Base-by-base conservation (phyloP, 2,888 invertebrate species). In the Parapristionchus giblindavisi region DNA sequence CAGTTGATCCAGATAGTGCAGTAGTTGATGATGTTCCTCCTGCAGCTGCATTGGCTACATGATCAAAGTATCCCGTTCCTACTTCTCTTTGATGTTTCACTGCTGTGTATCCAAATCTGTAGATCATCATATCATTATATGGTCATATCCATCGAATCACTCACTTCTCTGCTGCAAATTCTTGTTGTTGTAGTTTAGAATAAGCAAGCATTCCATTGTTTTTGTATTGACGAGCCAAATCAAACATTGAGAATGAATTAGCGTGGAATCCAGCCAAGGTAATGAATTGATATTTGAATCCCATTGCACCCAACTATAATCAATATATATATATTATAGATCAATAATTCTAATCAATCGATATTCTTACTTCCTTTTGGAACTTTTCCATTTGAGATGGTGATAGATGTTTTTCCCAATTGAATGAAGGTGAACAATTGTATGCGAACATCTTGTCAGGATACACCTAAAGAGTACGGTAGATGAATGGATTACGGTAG, bases 241-340 rank as follows among this genome's bases (percentile, higher is more conserved):
- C 86, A 77, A 87, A 89, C 84, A 89, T 88, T 71, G 84, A 81
- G 77, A 85, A 88, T 78, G 87, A 87, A 80, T 89, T 85, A 36
- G 87, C 84, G 78, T 89, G 89, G 85, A 87, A 89, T 60, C 89
- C 89, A 68, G 89, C 89, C 65, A 89, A 79, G 3, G 89, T 89
- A 79, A 89, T 88, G 83, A 89, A 89, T 79, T 89, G 89, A 79
- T 87, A 89, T 77, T 88, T 88, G 87, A 88, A 89, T 61, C 89
- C 89, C 88, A 89, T 87, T 17, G 84, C 85, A 21, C 86, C 88
- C 60, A 89, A 81, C 79, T 88, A 88, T 14, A 68, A 52, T 52
- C 24, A 60, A 54, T 11, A 54, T 60, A 60, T 51, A n/a, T 38
- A 38, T 61, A 4, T 17, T 6, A 5, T 8, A 61, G 2, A 6